phyloP scores from a whole-genome alignment of 2,888 invertebrate genomes.

The Gastrophysa polygoni region DNA sequence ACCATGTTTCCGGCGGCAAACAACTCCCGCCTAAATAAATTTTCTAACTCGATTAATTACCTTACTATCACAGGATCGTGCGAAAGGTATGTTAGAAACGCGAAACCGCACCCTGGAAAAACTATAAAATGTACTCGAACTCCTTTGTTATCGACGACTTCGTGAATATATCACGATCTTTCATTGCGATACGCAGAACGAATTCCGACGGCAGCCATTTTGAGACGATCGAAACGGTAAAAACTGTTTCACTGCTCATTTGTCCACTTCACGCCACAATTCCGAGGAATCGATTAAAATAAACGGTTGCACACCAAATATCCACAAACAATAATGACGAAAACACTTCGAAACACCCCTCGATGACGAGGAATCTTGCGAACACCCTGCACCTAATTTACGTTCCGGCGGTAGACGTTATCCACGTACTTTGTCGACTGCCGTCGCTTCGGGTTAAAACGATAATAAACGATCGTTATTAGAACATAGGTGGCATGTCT shows the following conservation, averaged over 20 bases:
- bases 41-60: slow-evolving; percentile 6
- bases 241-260: slow-evolving; percentile 63
- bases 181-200: slow-evolving; percentile 35
- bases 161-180: slow-evolving; percentile 32
- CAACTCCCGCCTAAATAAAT: neutral
- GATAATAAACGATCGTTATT: slow-evolving; percentile 24
- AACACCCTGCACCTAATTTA: slow-evolving; percentile 14
- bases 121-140: slow-evolving; percentile 31
- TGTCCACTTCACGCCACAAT: slow-evolving; percentile 57
- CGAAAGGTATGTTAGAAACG: neutral
- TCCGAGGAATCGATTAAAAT: slow-evolving; percentile 32
- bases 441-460: slow-evolving; percentile 19
- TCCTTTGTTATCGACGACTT: slow-evolving; percentile 19
- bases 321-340: slow-evolving; percentile 36
- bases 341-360: slow-evolving; percentile 38
- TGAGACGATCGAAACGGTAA: slow-evolving; percentile 55
- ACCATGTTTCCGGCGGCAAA: slow-evolving; percentile 9
- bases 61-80: neutral
- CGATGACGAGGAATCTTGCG: neutral
- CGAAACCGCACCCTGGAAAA: neutral
- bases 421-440: slow-evolving; percentile 26
- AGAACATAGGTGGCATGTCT: neutral
- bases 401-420: slow-evolving; percentile 49
- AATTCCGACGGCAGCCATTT: slow-evolving; percentile 60
- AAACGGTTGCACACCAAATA: slow-evolving; percentile 32